Base-by-base conservation (phyloP, 2,888 invertebrate species). In the Thelaira solivaga region DNA sequence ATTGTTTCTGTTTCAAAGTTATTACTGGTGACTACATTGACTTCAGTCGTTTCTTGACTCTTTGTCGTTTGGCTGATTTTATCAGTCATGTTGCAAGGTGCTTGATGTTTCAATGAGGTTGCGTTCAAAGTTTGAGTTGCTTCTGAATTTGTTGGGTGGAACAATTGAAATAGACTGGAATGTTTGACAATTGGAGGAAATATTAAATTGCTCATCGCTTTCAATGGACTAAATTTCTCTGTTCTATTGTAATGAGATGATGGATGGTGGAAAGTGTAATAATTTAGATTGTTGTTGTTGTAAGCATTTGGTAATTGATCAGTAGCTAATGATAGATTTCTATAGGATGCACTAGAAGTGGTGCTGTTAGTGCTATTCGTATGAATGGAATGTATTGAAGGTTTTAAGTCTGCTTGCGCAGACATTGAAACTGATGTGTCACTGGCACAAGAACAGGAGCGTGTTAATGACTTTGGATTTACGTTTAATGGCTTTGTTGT, bases 141-240 rank as follows among this genome's bases (percentile, higher is more conserved):
- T 49, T 76, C 75, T 47, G 74, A 20, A 53, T 26, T 64, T 39
- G 69, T 16, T 11, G 84, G 83, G 80, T 87, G 85, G 80, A 88
- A 86, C 80, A 88, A 83, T 77, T 89, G 88, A 80, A 89, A 86
- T 65, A 89, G 84, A 83, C 88, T 88, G 82, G 88, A 87, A 86
- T 88, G 88, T 80, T 88, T 88, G 24, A 83, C 86, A 31, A 82
- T 81, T 72, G 86, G 83, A 81, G 85, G 83, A 71, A 88, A 88
- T 76, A 90, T 86, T 49, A 90, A 88, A 75, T 87, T 89, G 69
- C 89, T 89, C 79, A 90, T 88, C n/a, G 87, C 86, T 81, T 87
- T 89, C 7, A 90, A 82, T 1, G 90, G 90, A 81, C 89, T 90
- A 36, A 90, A 85, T 81, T 86, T 88, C 34, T 88, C 87, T 57